Evolutionary conservation across 2,888 invertebrate species (phyloP), one percentile per base, ranked within the genome.

Genomic region (Cosmia pyralina): DNA sequence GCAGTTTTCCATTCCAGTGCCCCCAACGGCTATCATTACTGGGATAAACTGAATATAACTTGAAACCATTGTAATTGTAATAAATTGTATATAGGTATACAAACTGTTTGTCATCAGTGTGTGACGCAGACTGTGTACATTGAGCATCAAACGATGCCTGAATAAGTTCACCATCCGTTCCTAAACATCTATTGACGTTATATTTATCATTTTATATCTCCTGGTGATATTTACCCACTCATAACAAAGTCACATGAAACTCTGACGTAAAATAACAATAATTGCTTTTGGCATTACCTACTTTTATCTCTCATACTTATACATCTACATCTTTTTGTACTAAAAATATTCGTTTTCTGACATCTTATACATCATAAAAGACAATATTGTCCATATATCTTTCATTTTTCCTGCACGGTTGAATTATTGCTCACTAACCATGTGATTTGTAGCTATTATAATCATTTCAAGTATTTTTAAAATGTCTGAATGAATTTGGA

Each of bases 21-120:
- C 62, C 72, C 63, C 68, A 76, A 44, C 59, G 69, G n/a, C 71
- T 66, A 76, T 75, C 66, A 64, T 79, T 82, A 88, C 88, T 88
- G 59, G 84, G 87, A 79, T 79, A 77, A 88, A 88, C 88, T 76
- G 87, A 89, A 84, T 86, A 73, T 52, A 86, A 84, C 87, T 83
- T 55, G 85, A 83, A 84, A 81, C 68, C 48, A 78, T 85, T 81
- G 79, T 70, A 52, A 46, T 72, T 67, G 28, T 59, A 71, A 38
- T 59, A 68, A 58, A 73, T 71, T 75, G 15, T 75, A 66, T 50
- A 34, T 22, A n/a, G n/a, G n/a, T n/a, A 28, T 28, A 74, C 41
- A 53, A 62, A 75, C 15, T 64, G 44, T 69, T 63, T 68, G 68
- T 71, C 73, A 72, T 73, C 50, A 73, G 6, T 38, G 28, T 57